Conservation (phyloP, 2,113 vertebrate genomes). For the Oxygymnocypris stewartii region DNA sequence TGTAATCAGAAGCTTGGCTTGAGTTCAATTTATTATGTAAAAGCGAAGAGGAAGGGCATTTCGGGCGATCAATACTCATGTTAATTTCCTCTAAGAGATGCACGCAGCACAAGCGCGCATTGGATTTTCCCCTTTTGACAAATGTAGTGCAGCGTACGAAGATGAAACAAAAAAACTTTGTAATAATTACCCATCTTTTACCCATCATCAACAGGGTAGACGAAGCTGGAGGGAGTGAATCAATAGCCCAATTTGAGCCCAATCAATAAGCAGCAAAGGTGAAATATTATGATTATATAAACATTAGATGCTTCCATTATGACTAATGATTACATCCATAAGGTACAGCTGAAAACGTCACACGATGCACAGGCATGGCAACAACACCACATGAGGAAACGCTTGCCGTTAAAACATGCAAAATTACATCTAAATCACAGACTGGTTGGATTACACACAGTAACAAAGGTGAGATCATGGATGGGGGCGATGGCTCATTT, state of each 20-base stretch:
- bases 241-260: conserved; percentile 71
- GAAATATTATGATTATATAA: conserved; percentile 67
- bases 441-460: background rate
- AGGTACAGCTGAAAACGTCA: conserved; percentile 29
- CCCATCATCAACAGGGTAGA: conserved; percentile 66
- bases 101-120: background rate
- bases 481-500: background rate
- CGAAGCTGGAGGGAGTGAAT: conserved; percentile 60
- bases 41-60: conserved; percentile 26
- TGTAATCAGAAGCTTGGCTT: conserved; percentile 38
- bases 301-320: conserved; percentile 51
- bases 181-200: background rate
- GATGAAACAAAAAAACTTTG: background rate
- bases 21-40: conserved; percentile 22
- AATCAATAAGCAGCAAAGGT: conserved; percentile 63
- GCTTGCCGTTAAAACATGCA: conserved; percentile 27
- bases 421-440: background rate
- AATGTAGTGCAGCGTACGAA: conserved; percentile 24
- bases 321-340: conserved; percentile 49
- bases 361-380: conserved; percentile 19
- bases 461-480: background rate
- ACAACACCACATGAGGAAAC: conserved; percentile 6
- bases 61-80: conserved; percentile 4
- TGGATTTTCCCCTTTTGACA: conserved; percentile 35
- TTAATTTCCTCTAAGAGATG: conserved; percentile 26